Evolutionary conservation across 1,140 invertebrate species (phyloP), one percentile per base, ranked within the genome.

Genomic region (Vanessa atalanta): DNA sequence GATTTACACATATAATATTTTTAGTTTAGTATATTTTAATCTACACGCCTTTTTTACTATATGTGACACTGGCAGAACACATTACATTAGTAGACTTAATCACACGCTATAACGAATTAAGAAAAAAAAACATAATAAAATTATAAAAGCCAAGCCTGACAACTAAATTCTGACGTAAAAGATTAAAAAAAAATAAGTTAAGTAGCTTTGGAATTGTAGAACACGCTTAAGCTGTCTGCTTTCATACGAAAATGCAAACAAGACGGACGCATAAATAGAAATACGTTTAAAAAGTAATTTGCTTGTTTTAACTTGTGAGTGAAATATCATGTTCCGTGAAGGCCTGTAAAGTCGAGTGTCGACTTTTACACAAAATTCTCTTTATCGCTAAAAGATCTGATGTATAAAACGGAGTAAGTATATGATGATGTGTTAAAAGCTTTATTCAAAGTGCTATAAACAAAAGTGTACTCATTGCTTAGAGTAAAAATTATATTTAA

Each of bases 401-500:
- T 20, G 20, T 57, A 23, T 23, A n/a, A 57, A 57, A 23, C 12
- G 20, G 6, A 43, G 37, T 57, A 57, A 57, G 20, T 57, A 57
- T 57, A 57, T 57, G 26, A 57, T 57, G 23, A 57, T 16, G 53
- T 14, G 16, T 23, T 57, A 23, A 57, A 57, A 57, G 53, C 16
- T 57, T 57, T 57, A 57, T 57, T 23, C 53, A 20, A 23, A 57
- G 16, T 23, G 53, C 23, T 23, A 57, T 57, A 57, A 57, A 53
- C n/a, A n/a, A 57, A 57, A 57, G n/a, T 23, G 53, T 57, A 43
- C 37, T 43, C 37, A 43, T 9, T 43, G 53, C 53, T 57, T 57
- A n/a, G 50, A 53, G n/a, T 53, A 53, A n/a, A 53, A 53, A 53
- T 43, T 53, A 50, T 53, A 53, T 53, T 53, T 53, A 53, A n/a